Percentiles rank a stretch among this genome's conserved stretches.
phyloP scores from a whole-genome alignment of 1,140 invertebrate genomes.

The Propsilocerus akamusi region DNA sequence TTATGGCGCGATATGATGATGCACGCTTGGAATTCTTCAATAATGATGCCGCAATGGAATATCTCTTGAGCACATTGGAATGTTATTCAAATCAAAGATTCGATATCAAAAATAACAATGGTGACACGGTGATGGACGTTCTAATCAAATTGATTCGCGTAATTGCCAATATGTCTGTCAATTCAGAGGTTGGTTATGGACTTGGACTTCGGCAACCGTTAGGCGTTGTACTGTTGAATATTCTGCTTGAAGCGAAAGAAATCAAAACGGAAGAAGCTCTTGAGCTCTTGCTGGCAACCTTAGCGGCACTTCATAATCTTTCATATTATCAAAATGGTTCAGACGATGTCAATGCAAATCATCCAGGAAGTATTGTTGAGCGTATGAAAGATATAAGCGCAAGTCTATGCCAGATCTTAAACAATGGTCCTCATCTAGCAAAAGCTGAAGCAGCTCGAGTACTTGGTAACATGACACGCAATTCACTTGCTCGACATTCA shows the following conservation, averaged over 20 bases:
- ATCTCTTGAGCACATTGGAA: slow-evolving; percentile 18
- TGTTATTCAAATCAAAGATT: slow-evolving; percentile 12
- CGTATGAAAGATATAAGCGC: slow-evolving; percentile 5
- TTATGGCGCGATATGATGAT: slow-evolving; percentile 46
- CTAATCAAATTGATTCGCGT: slow-evolving; percentile 37
- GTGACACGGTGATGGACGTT: slow-evolving; percentile 23
- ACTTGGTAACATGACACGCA: slow-evolving; percentile 23
- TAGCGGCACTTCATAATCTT: slow-evolving; percentile 21
- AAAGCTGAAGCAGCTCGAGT: slow-evolving; percentile 20
- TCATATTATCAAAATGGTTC: slow-evolving; percentile 21
- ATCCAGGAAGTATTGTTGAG: slow-evolving; percentile 5
- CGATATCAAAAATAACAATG: slow-evolving; percentile 8
- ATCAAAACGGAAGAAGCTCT: slow-evolving; percentile 3
- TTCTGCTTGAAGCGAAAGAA: slow-evolving; percentile 11
- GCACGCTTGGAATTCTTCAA: slow-evolving; percentile 29
- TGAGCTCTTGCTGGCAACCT: slow-evolving; percentile 20
- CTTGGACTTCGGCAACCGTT: slow-evolving; percentile 24
- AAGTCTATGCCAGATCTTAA: slow-evolving; percentile 12
- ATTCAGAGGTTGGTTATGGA: slow-evolving; percentile 40
- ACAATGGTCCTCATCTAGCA: slow-evolving; percentile 9
- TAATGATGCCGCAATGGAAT: slow-evolving; percentile 24
- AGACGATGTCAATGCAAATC: background rate
- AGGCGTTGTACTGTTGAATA: slow-evolving; percentile 14
- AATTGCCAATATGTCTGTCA: slow-evolving; percentile 53
- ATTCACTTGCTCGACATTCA: slow-evolving; percentile 18